Conservation (phyloP, 1,140 invertebrate species). For the Halesus radiatus region DNA sequence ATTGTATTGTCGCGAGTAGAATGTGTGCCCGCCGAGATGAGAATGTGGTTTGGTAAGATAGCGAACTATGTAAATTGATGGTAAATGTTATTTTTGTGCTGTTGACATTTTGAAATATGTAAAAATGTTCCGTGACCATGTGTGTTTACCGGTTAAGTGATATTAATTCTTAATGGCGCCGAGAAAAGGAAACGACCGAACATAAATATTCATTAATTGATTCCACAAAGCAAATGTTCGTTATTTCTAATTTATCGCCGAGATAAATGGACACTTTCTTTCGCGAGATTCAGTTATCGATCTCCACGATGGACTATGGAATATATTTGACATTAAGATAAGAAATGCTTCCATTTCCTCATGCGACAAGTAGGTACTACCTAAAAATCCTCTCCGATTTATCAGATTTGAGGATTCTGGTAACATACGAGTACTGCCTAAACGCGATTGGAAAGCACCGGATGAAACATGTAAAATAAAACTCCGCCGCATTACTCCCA, state of each 20-base stretch:
- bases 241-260: constrained; percentile 18
- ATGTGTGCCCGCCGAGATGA: constrained; percentile 35
- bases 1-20: constrained; percentile 36
- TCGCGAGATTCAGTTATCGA: constrained; percentile 9
- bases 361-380: too few relatives aligned
- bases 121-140: constrained; percentile 17
- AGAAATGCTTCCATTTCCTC: neutral
- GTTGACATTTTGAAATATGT: constrained; percentile 47
- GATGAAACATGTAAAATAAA: too few relatives aligned
- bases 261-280: constrained; percentile 28
- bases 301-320: neutral
- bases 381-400: too few relatives aligned
- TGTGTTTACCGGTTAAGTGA: neutral
- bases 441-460: too few relatives aligned
- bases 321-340: too few relatives aligned
- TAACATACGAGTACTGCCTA: too few relatives aligned
- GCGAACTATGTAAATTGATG: constrained; percentile 37
- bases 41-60: constrained; percentile 37
- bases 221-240: neutral
- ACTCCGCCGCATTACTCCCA: too few relatives aligned
- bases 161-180: constrained; percentile 29
- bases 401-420: too few relatives aligned
- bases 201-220: constrained; percentile 43
- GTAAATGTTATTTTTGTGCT: constrained; percentile 34
- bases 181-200: constrained; percentile 22